These are phyloP conservation scores for Stichopus horrens DNA, from an alignment of 53 echinoderm and acorn worm genomes.

Conservation along the genomic window DNA sequence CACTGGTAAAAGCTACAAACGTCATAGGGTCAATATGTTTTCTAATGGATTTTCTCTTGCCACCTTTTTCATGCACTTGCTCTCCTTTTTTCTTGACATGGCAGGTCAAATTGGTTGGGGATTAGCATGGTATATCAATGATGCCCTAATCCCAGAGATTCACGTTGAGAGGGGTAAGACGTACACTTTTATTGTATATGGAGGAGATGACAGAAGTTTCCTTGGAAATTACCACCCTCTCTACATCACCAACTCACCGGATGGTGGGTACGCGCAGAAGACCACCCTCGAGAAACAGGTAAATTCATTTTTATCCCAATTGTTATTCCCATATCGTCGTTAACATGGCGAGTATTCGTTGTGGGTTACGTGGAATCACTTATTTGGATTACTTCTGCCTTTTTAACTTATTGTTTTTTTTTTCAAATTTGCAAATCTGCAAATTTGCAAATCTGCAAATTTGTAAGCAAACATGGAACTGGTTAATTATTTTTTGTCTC, in stretches of 20 bases:
- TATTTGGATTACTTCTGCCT: background rate
- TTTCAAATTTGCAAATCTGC: no score
- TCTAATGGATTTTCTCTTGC: no score
- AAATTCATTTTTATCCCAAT: background rate
- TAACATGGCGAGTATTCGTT: no score
- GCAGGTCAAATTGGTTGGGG: slow-evolving; percentile 75
- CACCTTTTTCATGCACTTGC: no score
- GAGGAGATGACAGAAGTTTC: slow-evolving; percentile 58
- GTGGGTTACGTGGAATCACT: no score
- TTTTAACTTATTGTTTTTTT: background rate
- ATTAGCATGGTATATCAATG: slow-evolving; percentile 81
- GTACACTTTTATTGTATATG: slow-evolving; percentile 77
- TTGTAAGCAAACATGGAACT: no score
- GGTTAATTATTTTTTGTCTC: no score
- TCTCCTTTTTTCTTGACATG: no score
- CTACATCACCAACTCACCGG: slow-evolving; percentile 72
- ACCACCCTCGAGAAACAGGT: slow-evolving; percentile 56
- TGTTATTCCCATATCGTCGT: no score
- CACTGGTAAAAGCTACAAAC: no score
- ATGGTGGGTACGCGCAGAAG: slow-evolving; percentile 70
- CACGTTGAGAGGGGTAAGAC: slow-evolving; percentile 63
- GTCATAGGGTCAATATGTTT: no score
- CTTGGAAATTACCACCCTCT: slow-evolving; percentile 82
- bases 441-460: no score
- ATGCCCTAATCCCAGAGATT: slow-evolving; percentile 73